Evolutionary conservation across 2,888 invertebrate species (phyloP).

Genomic region (Hemistola chrysoprasaria): DNA sequence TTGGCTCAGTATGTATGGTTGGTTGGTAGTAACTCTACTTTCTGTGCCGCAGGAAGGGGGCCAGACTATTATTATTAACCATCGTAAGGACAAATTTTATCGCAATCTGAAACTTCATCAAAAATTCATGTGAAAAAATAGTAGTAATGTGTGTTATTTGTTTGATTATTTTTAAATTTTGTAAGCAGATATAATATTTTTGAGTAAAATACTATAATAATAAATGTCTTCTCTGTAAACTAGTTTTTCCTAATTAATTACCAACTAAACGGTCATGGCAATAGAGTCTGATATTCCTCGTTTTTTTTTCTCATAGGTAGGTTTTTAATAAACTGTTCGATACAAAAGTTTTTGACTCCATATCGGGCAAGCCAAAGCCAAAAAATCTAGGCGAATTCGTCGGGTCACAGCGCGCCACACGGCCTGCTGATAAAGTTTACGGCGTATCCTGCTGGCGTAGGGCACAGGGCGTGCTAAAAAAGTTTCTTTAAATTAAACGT

Average conservation of each 20-base stretch:
- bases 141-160: too few relatives aligned
- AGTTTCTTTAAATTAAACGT: slow-evolving; percentile 1
- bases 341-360: background rate
- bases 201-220: background rate
- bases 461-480: background rate
- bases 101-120: too few relatives aligned
- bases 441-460: slow-evolving; percentile 1
- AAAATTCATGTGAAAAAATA: too few relatives aligned
- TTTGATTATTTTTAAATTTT: too few relatives aligned
- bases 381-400: slow-evolving; percentile 1
- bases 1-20: too few relatives aligned
- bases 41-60: too few relatives aligned
- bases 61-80: too few relatives aligned
- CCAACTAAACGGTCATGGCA: background rate
- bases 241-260: background rate
- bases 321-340: slow-evolving; percentile 1
- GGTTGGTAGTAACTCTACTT: too few relatives aligned
- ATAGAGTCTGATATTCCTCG: background rate
- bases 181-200: too few relatives aligned
- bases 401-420: slow-evolving; percentile 1
- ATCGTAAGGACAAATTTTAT: too few relatives aligned
- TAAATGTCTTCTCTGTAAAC: background rate
- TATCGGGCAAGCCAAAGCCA: background rate
- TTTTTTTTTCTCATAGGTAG: slow-evolving; percentile 1
- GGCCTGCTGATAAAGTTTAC: too few relatives aligned